A percentile compares a stretch with the other conserved stretches of the same genome.
These are phyloP conservation scores for Lophochroa leadbeateri DNA, from an alignment of 2,113 vertebrate genomes.

Conservation along the genomic window DNA sequence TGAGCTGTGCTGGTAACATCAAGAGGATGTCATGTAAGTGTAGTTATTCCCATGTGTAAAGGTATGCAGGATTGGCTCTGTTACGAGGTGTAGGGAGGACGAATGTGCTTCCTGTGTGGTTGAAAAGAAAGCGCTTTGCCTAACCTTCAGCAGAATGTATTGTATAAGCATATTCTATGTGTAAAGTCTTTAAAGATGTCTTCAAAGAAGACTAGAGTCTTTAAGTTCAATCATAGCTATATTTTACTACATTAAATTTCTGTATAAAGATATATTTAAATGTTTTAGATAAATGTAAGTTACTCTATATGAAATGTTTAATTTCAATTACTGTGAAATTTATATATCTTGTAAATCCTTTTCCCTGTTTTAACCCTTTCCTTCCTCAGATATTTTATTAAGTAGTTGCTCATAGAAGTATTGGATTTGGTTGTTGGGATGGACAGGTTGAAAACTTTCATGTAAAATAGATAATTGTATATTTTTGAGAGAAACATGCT, in stretches of 20 bases:
- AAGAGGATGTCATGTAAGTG: rapidly evolving
- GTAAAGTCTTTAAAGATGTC: slow-evolving; percentile 84
- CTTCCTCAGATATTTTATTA: slow-evolving; percentile 64
- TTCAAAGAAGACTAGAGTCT: slow-evolving; percentile 88
- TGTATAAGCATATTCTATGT: slow-evolving; percentile 82
- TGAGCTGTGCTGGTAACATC: neutral
- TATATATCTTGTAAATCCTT: slow-evolving; percentile 70
- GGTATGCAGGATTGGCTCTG: slow-evolving; percentile 23
- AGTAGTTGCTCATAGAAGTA: slow-evolving; percentile 65
- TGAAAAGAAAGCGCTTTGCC: slow-evolving; percentile 81
- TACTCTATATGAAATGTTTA: slow-evolving; percentile 80
- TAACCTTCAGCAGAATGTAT: slow-evolving; percentile 88
- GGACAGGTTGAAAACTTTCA: slow-evolving; percentile 60
- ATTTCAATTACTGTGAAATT: slow-evolving; percentile 87
- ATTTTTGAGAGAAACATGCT: slow-evolving; percentile 79
- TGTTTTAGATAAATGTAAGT: slow-evolving; percentile 80
- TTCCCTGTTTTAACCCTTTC: slow-evolving; percentile 60
- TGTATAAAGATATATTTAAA: slow-evolving; percentile 85
- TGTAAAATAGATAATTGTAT: slow-evolving; percentile 80
- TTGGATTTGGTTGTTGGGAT: slow-evolving; percentile 65
- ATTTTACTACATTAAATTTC: slow-evolving; percentile 86
- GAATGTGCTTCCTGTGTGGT: slow-evolving; percentile 77
- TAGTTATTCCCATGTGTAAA: neutral
- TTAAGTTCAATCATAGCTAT: slow-evolving; percentile 86
- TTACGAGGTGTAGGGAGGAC: neutral